Percentiles rank a stretch among this genome's conserved stretches.
Conservation (phyloP, 2,888 invertebrate genomes). For the Athetis lepigone region DNA sequence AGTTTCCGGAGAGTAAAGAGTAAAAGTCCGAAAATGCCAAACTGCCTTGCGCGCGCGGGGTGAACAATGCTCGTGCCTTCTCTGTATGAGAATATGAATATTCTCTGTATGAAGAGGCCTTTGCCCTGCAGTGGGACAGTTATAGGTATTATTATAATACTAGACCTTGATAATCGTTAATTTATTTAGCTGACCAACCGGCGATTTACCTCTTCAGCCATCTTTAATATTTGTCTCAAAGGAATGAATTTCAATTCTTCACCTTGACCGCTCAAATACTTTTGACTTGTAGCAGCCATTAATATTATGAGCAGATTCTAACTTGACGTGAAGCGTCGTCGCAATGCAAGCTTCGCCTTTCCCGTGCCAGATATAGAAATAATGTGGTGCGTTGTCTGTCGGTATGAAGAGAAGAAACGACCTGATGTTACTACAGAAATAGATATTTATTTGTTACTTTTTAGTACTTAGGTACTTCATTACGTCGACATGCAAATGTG, state of each 20-base stretch:
- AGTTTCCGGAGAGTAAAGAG: too few species aligned
- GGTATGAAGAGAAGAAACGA: background rate
- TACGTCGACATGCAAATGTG: too few species aligned
- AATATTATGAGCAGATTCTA: constrained; percentile 23
- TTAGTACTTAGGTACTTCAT: too few species aligned
- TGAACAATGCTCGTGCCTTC: too few species aligned
- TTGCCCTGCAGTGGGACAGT: too few species aligned
- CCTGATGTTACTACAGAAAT: background rate
- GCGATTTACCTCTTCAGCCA: background rate
- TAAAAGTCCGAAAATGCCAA: too few species aligned
- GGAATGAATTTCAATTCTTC: constrained; percentile 19
- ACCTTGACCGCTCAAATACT: constrained; percentile 25
- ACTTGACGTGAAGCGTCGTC: constrained; percentile 39
- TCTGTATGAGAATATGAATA: too few species aligned
- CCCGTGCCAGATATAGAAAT: constrained; percentile 26
- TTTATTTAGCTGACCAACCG: too few species aligned
- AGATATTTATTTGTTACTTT: background rate
- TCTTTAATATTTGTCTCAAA: constrained; percentile 1
- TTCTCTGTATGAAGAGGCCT: too few species aligned
- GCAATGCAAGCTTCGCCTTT: constrained; percentile 36
- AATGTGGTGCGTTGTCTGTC: constrained; percentile 9
- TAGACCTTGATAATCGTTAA: too few species aligned
- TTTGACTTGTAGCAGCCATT: constrained; percentile 28
- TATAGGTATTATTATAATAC: too few species aligned
- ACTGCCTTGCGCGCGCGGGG: too few species aligned